A percentile compares a stretch with the other conserved stretches of the same genome.
phyloP scores from a whole-genome alignment of 2,888 invertebrate genomes.

The Clivina fossor region DNA sequence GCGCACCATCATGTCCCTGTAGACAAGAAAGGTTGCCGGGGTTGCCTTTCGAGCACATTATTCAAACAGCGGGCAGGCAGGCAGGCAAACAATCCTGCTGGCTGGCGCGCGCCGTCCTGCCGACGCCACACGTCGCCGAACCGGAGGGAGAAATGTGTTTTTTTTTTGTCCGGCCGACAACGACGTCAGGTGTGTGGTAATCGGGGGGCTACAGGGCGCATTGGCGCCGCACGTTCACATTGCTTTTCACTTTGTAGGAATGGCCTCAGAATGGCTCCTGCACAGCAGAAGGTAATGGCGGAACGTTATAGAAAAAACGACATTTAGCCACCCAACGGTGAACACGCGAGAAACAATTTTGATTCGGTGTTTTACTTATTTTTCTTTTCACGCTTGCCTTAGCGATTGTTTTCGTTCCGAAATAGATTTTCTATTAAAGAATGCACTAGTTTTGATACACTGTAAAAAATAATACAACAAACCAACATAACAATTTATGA shows the following conservation, averaged over 20 bases:
- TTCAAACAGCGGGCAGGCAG: conserved; percentile 25
- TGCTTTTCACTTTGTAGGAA: conserved; percentile 38
- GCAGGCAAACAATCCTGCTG: too few species aligned
- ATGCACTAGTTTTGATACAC: background rate
- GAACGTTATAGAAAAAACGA: conserved; percentile 33
- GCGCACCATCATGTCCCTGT: too few species aligned
- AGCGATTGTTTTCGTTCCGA: too few species aligned
- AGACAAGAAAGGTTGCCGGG: background rate
- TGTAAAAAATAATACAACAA: background rate
- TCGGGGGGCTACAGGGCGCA: conserved; percentile 1
- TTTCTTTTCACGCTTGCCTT: conserved; percentile 1
- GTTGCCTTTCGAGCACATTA: conserved; percentile 9
- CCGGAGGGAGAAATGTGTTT: conserved; percentile 17
- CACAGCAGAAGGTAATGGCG: conserved; percentile 38
- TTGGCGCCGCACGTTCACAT: conserved; percentile 29
- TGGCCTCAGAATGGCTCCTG: too few species aligned
- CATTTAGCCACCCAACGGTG: background rate
- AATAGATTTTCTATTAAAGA: conserved; percentile 2
- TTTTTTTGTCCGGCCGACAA: conserved; percentile 19
- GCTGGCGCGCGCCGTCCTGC: too few species aligned
- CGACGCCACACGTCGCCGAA: too few species aligned
- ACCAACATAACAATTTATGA: too few species aligned
- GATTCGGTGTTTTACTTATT: background rate
- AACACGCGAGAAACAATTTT: too few species aligned
- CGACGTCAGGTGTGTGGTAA: background rate